These are phyloP conservation scores for Tragelaphus imberbis DNA, from an alignment of 2,113 vertebrate species.

Conservation along the genomic window DNA sequence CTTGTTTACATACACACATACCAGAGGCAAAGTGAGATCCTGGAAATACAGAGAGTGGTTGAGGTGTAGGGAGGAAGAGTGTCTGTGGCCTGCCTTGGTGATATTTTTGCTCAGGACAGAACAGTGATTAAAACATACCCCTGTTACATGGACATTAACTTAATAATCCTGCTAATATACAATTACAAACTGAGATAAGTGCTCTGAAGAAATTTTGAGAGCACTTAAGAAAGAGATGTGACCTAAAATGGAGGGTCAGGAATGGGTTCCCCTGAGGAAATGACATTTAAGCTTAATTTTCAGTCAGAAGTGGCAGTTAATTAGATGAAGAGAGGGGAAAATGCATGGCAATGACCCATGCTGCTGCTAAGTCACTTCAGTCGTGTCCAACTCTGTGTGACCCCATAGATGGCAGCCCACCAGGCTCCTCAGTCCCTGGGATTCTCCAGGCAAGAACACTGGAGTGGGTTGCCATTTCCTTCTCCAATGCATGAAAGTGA, in stretches of 20 bases:
- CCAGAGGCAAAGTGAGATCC: neutral
- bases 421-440: too few species aligned
- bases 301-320: neutral
- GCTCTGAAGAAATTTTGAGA: neutral
- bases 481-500: too few species aligned
- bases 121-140: neutral
- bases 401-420: too few species aligned
- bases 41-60: neutral
- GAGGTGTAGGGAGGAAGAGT: neutral
- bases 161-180: neutral
- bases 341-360: neutral
- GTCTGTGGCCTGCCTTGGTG: neutral
- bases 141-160: neutral
- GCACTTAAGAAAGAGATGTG: neutral
- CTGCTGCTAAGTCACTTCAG: too few species aligned
- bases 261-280: neutral
- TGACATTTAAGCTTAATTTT: neutral
- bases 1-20: neutral
- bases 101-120: neutral
- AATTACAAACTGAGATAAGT: neutral
- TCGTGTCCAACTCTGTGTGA: fast-evolving
- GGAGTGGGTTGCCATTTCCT: too few species aligned
- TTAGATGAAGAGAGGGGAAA: neutral
- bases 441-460: too few species aligned
- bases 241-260: neutral